Percentiles rank a stretch among this genome's conserved stretches.
Evolutionary conservation across 2,888 invertebrate genomes (phyloP).

Genomic region (Hylaea fasciaria): DNA sequence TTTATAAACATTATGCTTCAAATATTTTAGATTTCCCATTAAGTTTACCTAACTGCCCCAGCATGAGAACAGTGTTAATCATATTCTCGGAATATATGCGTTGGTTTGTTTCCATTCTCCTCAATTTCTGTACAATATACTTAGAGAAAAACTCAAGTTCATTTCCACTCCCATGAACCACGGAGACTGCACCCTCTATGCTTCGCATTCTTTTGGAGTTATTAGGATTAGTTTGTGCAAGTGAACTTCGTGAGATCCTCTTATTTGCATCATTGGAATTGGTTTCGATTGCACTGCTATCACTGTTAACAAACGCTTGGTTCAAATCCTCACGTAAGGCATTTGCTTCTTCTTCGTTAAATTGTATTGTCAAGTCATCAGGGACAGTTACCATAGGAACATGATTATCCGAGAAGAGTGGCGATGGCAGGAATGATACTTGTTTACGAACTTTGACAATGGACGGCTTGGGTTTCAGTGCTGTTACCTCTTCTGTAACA

Average conservation of each 20-base stretch:
- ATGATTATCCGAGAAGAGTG: constrained; percentile 76
- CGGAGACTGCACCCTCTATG: constrained; percentile 52
- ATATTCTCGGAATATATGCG: constrained; percentile 81
- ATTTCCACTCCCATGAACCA: constrained; percentile 65
- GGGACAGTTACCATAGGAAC: constrained; percentile 81
- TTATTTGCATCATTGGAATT: constrained; percentile 52
- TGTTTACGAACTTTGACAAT: constrained; percentile 71
- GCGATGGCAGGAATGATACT: constrained; percentile 77
- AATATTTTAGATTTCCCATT: constrained; percentile 76
- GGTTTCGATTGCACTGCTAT: constrained; percentile 25
- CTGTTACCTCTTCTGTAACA: constrained; percentile 45
- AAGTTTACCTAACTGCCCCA: constrained; percentile 75
- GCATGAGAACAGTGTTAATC: constrained; percentile 80
- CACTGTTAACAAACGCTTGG: constrained; percentile 62
- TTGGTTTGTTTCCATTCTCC: constrained; percentile 80
- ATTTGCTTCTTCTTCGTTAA: constrained; percentile 80
- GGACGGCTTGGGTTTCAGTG: constrained; percentile 58
- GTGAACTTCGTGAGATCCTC: constrained; percentile 55
- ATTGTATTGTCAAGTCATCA: constrained; percentile 79
- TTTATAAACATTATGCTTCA: constrained; percentile 55
- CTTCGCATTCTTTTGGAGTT: constrained; percentile 62
- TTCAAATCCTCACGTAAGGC: constrained; percentile 72
- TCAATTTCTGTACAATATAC: constrained; percentile 78
- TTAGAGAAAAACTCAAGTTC: constrained; percentile 80
- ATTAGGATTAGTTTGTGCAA: constrained; percentile 55